These are phyloP conservation scores for Eupristina koningsbergeri DNA, from an alignment of 1,140 invertebrate species.

Conservation along the genomic window DNA sequence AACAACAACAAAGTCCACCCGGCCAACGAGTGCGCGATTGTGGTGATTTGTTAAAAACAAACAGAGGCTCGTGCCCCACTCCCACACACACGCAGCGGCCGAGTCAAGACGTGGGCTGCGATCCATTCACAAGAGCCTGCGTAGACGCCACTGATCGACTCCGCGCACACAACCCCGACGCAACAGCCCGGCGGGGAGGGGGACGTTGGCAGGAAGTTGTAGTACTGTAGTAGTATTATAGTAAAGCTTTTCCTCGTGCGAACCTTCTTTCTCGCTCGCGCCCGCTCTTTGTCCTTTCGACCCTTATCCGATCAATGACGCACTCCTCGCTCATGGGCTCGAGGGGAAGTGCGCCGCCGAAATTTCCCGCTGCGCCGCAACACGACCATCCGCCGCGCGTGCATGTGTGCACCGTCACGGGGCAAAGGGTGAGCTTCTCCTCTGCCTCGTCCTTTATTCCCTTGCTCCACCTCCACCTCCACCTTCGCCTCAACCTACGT, in stretches of 20 bases:
- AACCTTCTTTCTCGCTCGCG: neutral
- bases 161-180: neutral
- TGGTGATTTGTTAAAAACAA: neutral
- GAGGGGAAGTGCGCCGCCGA: conserved; percentile 10
- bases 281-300: neutral
- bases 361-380: conserved; percentile 2
- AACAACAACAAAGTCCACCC: neutral
- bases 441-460: neutral
- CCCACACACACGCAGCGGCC: neutral
- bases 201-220: neutral
- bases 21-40: neutral
- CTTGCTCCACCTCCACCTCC: neutral
- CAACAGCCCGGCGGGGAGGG: neutral
- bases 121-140: conserved; percentile 41
- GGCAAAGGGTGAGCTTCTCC: neutral
- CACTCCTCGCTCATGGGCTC: neutral
- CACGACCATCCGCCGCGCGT: neutral
- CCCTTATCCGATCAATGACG: conserved; percentile 40
- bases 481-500: neutral
- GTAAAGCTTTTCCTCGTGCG: conserved; percentile 29
- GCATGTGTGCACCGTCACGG: neutral
- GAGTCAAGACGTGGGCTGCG: neutral
- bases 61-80: neutral
- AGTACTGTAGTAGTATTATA: conserved; percentile 20
- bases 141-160: neutral